Conservation (phyloP, 2,888 invertebrate genomes). For the Yponomeuta sedellus region DNA sequence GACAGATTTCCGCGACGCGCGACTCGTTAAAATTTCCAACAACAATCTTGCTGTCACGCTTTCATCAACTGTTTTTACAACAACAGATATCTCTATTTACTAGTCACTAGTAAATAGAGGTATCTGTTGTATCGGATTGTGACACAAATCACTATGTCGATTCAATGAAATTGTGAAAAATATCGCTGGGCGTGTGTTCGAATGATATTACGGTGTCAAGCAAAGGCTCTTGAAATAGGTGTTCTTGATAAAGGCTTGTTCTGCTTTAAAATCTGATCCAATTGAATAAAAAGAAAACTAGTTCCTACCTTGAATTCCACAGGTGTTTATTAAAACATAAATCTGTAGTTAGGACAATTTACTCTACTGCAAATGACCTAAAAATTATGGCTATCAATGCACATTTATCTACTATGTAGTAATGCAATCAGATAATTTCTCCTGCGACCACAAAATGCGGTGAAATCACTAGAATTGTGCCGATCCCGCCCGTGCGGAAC, state of each 20-base stretch:
- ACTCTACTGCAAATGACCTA: background rate
- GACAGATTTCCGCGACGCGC: background rate
- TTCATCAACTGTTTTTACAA: background rate
- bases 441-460: slow-evolving; percentile 3
- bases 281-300: too few relatives aligned
- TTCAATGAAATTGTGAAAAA: background rate
- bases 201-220: background rate
- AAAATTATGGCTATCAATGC: background rate
- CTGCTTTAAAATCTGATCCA: too few relatives aligned
- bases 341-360: background rate
- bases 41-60: background rate
- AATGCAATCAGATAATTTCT: slow-evolving; percentile 9
- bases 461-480: slow-evolving; percentile 15
- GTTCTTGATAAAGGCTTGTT: too few relatives aligned
- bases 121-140: background rate
- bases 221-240: too few relatives aligned
- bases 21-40: background rate
- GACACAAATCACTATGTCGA: background rate
- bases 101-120: too few relatives aligned
- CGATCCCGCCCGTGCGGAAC: slow-evolving; percentile 10
- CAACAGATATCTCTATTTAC: background rate
- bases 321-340: too few relatives aligned
- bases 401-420: background rate
- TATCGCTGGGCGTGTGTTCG: background rate
- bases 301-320: too few relatives aligned